Percentiles rank a stretch among this genome's conserved stretches.
Conservation (phyloP, 2,888 invertebrate genomes). For the Cataglyphis cursor region DNA sequence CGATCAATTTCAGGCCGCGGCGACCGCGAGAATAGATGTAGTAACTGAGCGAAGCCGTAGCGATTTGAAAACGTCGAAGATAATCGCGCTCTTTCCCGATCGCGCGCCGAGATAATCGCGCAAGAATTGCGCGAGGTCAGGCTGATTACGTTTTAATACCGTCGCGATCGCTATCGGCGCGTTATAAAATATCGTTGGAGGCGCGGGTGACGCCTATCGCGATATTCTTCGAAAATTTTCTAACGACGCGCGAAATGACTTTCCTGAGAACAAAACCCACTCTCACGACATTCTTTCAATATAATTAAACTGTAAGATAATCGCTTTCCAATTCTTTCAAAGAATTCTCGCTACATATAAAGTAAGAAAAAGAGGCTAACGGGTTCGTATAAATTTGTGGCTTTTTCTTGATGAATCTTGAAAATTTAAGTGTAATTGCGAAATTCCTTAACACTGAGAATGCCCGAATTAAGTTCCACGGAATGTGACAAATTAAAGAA, state of each 20-base stretch:
- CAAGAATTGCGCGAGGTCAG: slow-evolving; percentile 49
- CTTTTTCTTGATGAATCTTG: neutral
- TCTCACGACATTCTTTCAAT: slow-evolving; percentile 3
- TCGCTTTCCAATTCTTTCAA: neutral
- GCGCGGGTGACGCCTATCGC: slow-evolving; percentile 48
- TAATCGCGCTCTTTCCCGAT: slow-evolving; percentile 57
- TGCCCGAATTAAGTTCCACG: neutral
- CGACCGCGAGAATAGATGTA: slow-evolving; percentile 52
- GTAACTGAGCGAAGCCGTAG: slow-evolving; percentile 25
- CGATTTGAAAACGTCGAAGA: slow-evolving; percentile 44
- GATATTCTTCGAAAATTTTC: slow-evolving; percentile 42
- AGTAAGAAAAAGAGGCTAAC: slow-evolving; percentile 3
- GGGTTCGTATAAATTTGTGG: neutral
- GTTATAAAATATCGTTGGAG: slow-evolving; percentile 53
- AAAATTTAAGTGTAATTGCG: neutral
- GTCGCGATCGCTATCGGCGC: slow-evolving; percentile 45
- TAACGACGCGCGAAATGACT: slow-evolving; percentile 35
- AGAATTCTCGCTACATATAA: neutral
- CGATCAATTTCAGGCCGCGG: slow-evolving; percentile 53
- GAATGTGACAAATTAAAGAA: neutral
- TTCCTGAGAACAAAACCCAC: slow-evolving; percentile 15
- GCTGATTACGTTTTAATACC: slow-evolving; percentile 61
- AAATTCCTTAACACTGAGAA: neutral
- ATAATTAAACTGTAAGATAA: neutral
- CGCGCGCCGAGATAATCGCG: slow-evolving; percentile 55